Conservation (phyloP, 2,888 invertebrate species). For the Cyclophora punctaria region DNA sequence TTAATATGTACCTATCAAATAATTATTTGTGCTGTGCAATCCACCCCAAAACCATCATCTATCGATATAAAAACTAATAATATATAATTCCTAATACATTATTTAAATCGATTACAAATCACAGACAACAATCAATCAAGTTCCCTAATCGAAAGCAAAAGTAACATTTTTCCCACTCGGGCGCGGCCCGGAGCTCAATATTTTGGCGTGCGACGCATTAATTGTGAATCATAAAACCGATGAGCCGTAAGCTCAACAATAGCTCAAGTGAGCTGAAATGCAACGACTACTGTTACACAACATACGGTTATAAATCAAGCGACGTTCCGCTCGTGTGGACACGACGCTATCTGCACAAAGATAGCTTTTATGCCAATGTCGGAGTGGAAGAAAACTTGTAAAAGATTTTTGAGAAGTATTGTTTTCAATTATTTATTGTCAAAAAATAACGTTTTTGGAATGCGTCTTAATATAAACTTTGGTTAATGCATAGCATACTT, state of each 20-base stretch:
- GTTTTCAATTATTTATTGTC: no score
- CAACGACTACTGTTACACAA: slow-evolving; percentile 36
- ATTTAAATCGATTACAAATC: neutral
- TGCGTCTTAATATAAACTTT: no score
- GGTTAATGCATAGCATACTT: no score
- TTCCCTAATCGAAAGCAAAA: slow-evolving; percentile 15
- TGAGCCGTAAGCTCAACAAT: slow-evolving; percentile 43
- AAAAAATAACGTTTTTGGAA: no score
- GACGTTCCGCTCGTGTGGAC: slow-evolving; percentile 51
- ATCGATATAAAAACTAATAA: no score
- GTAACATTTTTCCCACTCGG: slow-evolving; percentile 23
- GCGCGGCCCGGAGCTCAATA: slow-evolving; percentile 39
- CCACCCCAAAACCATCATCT: no score
- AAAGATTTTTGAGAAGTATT: no score
- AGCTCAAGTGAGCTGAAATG: slow-evolving; percentile 42
- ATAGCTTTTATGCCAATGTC: slow-evolving; percentile 4
- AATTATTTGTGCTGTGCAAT: no score
- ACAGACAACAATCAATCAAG: neutral
- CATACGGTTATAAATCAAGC: slow-evolving; percentile 48
- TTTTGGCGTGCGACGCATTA: slow-evolving; percentile 52
- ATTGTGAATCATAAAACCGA: slow-evolving; percentile 59
- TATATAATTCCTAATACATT: neutral
- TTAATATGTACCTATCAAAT: no score
- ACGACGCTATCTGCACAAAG: slow-evolving; percentile 29
- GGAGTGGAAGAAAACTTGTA: no score